A percentile compares a stretch with the other conserved stretches of the same genome.
Evolutionary conservation across 2,888 invertebrate species (phyloP).

Genomic region (Tethea ocularis): DNA sequence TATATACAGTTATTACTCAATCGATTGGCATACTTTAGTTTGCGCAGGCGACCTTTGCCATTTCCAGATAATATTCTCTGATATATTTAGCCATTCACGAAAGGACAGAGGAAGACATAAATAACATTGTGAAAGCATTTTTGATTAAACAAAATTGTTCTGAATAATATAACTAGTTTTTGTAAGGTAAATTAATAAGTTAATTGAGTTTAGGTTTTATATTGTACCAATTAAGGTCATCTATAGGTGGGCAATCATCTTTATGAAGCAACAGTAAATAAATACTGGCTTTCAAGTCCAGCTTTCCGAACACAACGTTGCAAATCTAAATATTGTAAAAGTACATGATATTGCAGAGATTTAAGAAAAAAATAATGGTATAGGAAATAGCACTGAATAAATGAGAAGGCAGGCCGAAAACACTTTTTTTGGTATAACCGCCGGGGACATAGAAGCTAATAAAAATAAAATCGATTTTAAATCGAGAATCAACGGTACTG

Average conservation of each 20-base stretch:
- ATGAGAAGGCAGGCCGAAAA: too few species aligned
- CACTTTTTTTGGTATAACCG: too few species aligned
- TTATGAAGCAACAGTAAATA: too few species aligned
- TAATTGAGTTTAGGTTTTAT: neutral
- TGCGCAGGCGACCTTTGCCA: neutral
- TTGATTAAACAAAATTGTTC: neutral
- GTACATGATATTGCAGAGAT: too few species aligned
- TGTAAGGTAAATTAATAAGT: neutral
- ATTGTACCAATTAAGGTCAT: neutral
- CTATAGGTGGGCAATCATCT: too few species aligned
- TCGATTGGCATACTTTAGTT: neutral
- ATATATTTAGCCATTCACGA: neutral
- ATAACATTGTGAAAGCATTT: neutral
- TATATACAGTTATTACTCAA: neutral
- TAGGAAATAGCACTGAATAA: too few species aligned
- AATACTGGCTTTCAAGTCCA: too few species aligned
- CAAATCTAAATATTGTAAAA: too few species aligned
- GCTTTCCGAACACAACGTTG: too few species aligned
- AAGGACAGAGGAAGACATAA: neutral
- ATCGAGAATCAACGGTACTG: constrained; percentile 11
- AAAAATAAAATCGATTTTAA: neutral
- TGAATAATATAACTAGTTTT: neutral
- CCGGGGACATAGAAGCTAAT: too few species aligned
- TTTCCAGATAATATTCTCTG: neutral
- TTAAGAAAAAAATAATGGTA: too few species aligned